phyloP scores from a whole-genome alignment of 53 echinoderm and acorn worm species.

The Zoroaster sp. region DNA sequence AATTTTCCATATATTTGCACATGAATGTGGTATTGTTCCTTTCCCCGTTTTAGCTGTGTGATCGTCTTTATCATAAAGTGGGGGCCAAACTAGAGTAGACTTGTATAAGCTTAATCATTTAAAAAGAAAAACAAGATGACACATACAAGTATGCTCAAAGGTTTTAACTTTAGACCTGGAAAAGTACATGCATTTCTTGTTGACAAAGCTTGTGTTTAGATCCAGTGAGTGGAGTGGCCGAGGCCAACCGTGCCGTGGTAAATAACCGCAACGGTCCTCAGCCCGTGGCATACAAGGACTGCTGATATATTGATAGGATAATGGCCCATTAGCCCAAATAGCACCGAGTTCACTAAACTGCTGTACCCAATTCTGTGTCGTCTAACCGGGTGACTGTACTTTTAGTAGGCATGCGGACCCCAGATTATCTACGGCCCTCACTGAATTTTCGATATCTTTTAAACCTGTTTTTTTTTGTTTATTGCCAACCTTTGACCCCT shows the following conservation, averaged over 20 bases:
- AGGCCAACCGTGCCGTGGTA: background rate
- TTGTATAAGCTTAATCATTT: too few relatives aligned
- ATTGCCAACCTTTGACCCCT: conserved; percentile 14
- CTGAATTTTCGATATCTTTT: background rate
- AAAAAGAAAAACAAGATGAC: too few relatives aligned
- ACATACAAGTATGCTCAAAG: too few relatives aligned
- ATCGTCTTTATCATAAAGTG: too few relatives aligned
- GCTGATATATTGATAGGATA: conserved; percentile 43
- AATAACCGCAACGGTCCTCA: background rate
- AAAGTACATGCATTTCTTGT: too few relatives aligned
- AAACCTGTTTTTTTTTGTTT: background rate
- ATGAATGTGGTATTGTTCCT: too few relatives aligned
- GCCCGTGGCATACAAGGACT: background rate
- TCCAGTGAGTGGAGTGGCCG: too few relatives aligned
- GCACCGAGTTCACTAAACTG: conserved; percentile 31
- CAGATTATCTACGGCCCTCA: background rate
- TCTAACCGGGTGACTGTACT: conserved; percentile 27
- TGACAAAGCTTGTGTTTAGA: too few relatives aligned
- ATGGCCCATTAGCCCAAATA: conserved; percentile 43
- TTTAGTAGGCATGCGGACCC: background rate
- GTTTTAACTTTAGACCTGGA: too few relatives aligned
- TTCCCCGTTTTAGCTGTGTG: too few relatives aligned
- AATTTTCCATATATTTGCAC: too few relatives aligned
- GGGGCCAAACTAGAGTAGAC: too few relatives aligned
- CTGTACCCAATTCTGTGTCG: background rate